A percentile compares a stretch with the other conserved stretches of the same genome.
These are phyloP conservation scores for Synaphobranchus kaupii DNA, from an alignment of 2,797 vertebrate genomes.

Conservation along the genomic window DNA sequence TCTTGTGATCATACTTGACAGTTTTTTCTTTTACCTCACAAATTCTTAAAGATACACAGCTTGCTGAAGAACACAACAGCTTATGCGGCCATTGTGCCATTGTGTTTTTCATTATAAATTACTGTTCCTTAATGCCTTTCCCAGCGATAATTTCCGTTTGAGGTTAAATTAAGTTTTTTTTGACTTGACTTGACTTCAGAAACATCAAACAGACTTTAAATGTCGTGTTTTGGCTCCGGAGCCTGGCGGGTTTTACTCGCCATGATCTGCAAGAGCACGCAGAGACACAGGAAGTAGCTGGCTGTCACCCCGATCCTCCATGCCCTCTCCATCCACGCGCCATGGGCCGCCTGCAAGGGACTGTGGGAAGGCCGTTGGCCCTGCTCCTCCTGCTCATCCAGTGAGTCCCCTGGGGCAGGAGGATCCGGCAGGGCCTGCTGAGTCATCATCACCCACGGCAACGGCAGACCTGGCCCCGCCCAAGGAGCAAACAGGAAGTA, in stretches of 20 bases:
- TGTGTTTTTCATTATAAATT: no score
- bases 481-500: neutral
- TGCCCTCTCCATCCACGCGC: slow-evolving; percentile 63
- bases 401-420: slow-evolving; percentile 60
- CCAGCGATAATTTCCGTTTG: no score
- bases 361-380: slow-evolving; percentile 60
- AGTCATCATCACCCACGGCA: slow-evolving; percentile 20
- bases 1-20: no score
- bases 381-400: slow-evolving; percentile 52
- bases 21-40: no score
- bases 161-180: no score
- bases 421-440: slow-evolving; percentile 65
- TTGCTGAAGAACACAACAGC: no score
- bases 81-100: no score
- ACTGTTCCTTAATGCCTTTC: no score
- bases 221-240: neutral
- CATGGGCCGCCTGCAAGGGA: slow-evolving; percentile 54
- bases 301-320: slow-evolving; percentile 69
- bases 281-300: slow-evolving; percentile 67
- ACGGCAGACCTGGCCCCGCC: neutral
- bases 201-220: no score
- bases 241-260: slow-evolving; percentile 59
- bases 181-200: no score
- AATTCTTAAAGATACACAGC: no score
- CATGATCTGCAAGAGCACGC: slow-evolving; percentile 73